phyloP scores from a whole-genome alignment of 1,140 invertebrate genomes.

The Drepana arcuata region DNA sequence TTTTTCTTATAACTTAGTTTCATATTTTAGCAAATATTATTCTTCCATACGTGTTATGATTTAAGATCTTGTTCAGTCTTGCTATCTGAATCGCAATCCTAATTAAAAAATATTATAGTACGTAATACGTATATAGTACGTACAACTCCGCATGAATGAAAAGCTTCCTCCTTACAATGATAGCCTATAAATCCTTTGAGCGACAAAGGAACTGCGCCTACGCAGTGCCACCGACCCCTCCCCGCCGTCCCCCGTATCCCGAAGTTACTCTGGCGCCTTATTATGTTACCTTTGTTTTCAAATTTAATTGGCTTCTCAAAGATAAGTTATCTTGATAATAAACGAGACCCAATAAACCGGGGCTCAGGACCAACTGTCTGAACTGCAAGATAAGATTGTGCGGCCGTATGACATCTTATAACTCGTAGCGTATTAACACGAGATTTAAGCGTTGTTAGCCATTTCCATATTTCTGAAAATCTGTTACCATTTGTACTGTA shows the following conservation, averaged over 20 bases:
- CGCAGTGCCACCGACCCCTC: conserved; percentile 35
- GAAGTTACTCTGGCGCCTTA: conserved; percentile 58
- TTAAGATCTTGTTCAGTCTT: too few relatives aligned
- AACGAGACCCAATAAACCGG: conserved; percentile 67
- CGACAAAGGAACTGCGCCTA: conserved; percentile 57
- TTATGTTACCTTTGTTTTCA: conserved; percentile 71
- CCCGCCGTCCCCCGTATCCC: conserved; percentile 6
- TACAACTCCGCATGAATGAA: too few relatives aligned
- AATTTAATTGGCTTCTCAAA: conserved; percentile 68
- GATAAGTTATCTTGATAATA: conserved; percentile 71
- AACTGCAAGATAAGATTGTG: conserved; percentile 54
- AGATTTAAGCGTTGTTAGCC: too few relatives aligned
- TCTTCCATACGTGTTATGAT: too few relatives aligned
- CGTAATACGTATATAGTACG: too few relatives aligned
- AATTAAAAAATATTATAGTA: too few relatives aligned
- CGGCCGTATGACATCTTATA: conserved; percentile 47
- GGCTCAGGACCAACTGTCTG: conserved; percentile 49
- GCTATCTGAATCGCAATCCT: too few relatives aligned
- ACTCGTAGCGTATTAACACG: too few relatives aligned
- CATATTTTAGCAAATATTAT: too few relatives aligned
- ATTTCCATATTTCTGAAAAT: conserved; percentile 3
- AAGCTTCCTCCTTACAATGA: conserved; percentile 33
- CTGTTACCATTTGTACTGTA: neutral
- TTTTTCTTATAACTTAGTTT: neutral
- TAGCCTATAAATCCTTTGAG: conserved; percentile 40